Percentiles rank a stretch among this genome's conserved stretches.
Conservation (phyloP, 2,888 invertebrate genomes). For the Eudemis profundana region DNA sequence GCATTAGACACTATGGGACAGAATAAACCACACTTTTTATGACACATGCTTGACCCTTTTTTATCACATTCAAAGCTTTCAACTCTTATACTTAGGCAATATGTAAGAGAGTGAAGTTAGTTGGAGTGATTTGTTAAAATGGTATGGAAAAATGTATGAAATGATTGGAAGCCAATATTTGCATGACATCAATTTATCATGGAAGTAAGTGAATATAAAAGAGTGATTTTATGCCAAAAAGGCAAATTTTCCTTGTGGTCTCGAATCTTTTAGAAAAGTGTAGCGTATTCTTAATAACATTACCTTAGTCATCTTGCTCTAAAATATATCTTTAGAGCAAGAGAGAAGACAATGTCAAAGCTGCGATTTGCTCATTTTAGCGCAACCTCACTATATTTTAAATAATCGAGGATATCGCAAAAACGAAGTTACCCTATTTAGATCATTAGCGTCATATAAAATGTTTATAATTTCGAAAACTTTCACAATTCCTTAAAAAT, state of each 20-base stretch:
- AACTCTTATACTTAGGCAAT: neutral
- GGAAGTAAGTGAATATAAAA: too few species aligned
- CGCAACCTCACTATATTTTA: slow-evolving; percentile 15
- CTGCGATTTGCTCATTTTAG: slow-evolving; percentile 7
- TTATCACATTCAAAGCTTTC: neutral
- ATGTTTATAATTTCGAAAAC: slow-evolving; percentile 20
- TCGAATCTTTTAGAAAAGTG: slow-evolving; percentile 9
- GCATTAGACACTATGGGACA: slow-evolving; percentile 9
- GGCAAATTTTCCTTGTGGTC: too few species aligned
- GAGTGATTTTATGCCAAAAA: neutral
- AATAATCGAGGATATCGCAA: slow-evolving; percentile 6
- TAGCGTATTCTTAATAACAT: slow-evolving; percentile 21
- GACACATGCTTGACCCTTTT: slow-evolving; percentile 6
- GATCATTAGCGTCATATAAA: slow-evolving; percentile 23
- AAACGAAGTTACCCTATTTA: neutral
- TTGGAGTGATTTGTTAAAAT: too few species aligned
- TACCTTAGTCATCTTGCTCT: neutral
- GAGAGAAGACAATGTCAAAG: slow-evolving; percentile 1
- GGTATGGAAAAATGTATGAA: neutral
- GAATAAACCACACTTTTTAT: slow-evolving; percentile 29
- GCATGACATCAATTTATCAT: too few species aligned
- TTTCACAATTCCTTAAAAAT: slow-evolving; percentile 20
- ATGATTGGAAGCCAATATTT: too few species aligned
- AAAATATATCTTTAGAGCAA: neutral
- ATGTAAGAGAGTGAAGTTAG: too few species aligned